phyloP scores from a whole-genome alignment of 2,888 invertebrate species.

The Peribatodes rhomboidaria region DNA sequence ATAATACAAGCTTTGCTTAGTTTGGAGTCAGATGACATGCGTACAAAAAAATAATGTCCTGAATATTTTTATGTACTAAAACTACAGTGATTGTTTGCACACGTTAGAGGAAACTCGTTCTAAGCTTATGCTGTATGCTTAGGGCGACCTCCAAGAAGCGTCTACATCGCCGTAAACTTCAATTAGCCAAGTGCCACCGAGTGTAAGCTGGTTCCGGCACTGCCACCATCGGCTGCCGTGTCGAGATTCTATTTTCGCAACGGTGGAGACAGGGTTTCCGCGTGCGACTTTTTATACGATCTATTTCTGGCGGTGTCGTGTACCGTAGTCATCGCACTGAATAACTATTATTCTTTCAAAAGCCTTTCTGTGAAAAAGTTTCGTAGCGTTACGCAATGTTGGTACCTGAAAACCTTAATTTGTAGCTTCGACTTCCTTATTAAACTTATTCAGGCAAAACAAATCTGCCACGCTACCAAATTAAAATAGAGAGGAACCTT shows the following conservation, averaged over 20 bases:
- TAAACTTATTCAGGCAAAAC: not conserved
- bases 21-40: no score
- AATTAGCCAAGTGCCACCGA: conserved; percentile 1
- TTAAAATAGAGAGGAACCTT: not conserved
- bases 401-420: not conserved
- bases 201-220: conserved; percentile 15
- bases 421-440: not conserved
- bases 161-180: not conserved
- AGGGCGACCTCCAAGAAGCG: not conserved
- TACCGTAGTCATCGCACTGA: conserved; percentile 36
- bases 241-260: conserved; percentile 62
- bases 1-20: no score
- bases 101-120: not conserved
- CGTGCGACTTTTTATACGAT: conserved; percentile 62
- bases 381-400: conserved; percentile 3
- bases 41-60: no score
- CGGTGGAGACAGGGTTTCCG: conserved; percentile 69
- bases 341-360: conserved; percentile 16
- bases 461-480: not conserved
- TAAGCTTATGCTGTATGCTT: no score
- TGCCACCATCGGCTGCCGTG: conserved; percentile 33
- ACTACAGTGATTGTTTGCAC: no score
- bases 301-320: conserved; percentile 65
- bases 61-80: no score
- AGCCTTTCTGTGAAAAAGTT: conserved; percentile 1